Evolutionary conservation across 2,113 vertebrate species (phyloP), one percentile per base, ranked within the genome.

Genomic region (Neolamprologus sp.): DNA sequence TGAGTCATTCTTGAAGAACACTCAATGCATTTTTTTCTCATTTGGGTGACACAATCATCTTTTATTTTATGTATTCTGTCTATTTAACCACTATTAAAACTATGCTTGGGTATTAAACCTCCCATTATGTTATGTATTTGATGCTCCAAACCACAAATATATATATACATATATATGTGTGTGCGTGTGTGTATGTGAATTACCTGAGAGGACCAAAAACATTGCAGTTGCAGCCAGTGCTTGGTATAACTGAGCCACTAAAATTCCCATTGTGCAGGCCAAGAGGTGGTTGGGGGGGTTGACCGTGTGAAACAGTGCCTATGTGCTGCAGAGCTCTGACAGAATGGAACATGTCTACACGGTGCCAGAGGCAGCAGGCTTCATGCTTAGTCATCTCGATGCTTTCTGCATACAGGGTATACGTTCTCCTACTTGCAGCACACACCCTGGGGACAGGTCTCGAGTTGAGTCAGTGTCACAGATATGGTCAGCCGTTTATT

Each of bases 331-430:
- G 71, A 79, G 83, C 83, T 84, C 90, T 95, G 93, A 93, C 94
- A 92, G 94, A 95, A 91, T 94, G 94, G 95, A 96, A 96, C 94
- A 96, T 93, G 94, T 94, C 94, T 94, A 87, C 90, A 82, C 82
- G 73, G 89, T 81, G 85, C 93, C 93, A 94, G 92, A 94, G 89
- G 91, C 94, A 58, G 89, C 55, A 2, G 91, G 91, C 87, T 87
- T 86, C 86, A 89, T 92, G 92, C 92, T 94, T 92, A 95, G 94
- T 95, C 93, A 94, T 94, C 92, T 89, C 71, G 2, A 80, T 84
- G 87, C 88, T 84, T 65, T 90, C 19, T 42, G 16, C 31, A 71
- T 37, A 45, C 16, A 80, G 89, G 91, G 81, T 78, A 85, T 78
- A 85, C 88, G 47, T 60, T 81, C 86, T 80, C 55, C 55, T 73